Conservation (phyloP, 2,113 vertebrate genomes). For the Oncorhynchus nerka region DNA sequence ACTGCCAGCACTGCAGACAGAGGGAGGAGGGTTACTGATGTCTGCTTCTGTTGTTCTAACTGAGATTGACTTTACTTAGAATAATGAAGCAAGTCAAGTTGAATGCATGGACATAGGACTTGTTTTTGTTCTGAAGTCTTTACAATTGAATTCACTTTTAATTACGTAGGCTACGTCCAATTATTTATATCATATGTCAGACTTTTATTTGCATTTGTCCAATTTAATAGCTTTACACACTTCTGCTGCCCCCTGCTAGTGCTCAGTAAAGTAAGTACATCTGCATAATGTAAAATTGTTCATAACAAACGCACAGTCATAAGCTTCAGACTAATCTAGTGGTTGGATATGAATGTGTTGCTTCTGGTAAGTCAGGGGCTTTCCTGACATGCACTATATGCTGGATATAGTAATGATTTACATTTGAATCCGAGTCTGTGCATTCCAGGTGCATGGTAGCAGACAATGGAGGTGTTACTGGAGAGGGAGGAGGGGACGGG, state of each 20-base stretch:
- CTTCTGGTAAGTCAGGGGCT: conserved; percentile 26
- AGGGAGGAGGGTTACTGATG: background rate
- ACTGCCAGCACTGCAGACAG: conserved; percentile 1
- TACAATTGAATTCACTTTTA: background rate
- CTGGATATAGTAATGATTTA: conserved; percentile 23
- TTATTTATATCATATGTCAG: too few species aligned
- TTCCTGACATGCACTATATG: conserved; percentile 21
- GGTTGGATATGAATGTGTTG: conserved; percentile 8
- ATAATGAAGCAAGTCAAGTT: background rate
- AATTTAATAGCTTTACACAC: background rate
- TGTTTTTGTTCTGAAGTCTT: background rate
- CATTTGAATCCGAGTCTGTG: conserved; percentile 32
- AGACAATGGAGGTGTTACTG: conserved; percentile 13
- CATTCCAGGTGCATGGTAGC: conserved; percentile 43
- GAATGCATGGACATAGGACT: background rate
- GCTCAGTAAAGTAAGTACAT: too few species aligned
- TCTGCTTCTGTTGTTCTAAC: background rate
- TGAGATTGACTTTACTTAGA: background rate
- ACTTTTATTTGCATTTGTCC: too few species aligned
- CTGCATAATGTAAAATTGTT: background rate
- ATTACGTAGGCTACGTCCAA: too few species aligned
- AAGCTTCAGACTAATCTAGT: conserved; percentile 28
- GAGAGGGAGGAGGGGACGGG: conserved; percentile 3
- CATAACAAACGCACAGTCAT: background rate
- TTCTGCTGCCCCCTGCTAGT: background rate